A percentile compares a stretch with the other conserved stretches of the same genome.
Evolutionary conservation across 2,797 vertebrate genomes (phyloP).

Genomic region (Aulostomus chinensis): DNA sequence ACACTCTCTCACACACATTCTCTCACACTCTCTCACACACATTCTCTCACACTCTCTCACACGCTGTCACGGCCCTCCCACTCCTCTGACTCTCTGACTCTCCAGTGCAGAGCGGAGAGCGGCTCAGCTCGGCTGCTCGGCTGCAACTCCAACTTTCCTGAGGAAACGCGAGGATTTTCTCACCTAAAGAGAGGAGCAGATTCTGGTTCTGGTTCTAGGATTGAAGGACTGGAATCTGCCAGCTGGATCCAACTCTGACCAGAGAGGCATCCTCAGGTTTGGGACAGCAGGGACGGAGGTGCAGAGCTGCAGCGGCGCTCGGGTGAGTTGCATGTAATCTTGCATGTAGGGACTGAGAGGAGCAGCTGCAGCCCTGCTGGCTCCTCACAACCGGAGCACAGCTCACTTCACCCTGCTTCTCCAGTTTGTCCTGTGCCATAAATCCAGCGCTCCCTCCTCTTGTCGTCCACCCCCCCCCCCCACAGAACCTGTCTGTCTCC

Average conservation of each 20-base stretch:
- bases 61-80: conserved; percentile 71
- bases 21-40: conserved; percentile 29
- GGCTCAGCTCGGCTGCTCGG: conserved; percentile 51
- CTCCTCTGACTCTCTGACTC: conserved; percentile 67
- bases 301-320: conserved; percentile 14
- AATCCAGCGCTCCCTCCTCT: no score
- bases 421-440: no score
- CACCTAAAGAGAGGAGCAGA: no score
- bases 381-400: no score
- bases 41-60: conserved; percentile 56
- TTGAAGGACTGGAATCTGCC: conserved; percentile 11
- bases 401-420: no score
- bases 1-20: conserved; percentile 12
- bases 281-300: conserved; percentile 2
- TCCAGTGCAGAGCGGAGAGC: conserved; percentile 65
- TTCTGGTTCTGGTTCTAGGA: no score
- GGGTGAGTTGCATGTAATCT: conserved; percentile 50
- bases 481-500: no score
- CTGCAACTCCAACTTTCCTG: conserved; percentile 19
- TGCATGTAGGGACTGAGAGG: no score
- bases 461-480: no score
- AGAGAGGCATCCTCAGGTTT: background rate
- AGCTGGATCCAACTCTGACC: conserved; percentile 8
- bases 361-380: no score
- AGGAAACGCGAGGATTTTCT: background rate